A percentile compares a stretch with the other conserved stretches of the same genome.
Conservation (phyloP, 2,888 invertebrate genomes). For the Ectropis crepuscularia region DNA sequence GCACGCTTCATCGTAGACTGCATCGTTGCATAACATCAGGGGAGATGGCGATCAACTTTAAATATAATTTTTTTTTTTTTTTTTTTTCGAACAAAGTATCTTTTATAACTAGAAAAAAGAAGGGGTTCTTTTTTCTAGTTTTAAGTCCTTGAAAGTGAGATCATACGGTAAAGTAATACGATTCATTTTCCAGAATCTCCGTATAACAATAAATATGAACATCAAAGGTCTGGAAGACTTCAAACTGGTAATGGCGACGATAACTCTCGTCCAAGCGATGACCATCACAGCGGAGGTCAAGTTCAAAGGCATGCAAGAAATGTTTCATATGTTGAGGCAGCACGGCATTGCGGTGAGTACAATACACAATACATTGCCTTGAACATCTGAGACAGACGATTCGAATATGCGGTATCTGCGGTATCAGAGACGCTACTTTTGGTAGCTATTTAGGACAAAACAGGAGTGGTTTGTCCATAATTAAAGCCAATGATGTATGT, state of each 20-base stretch:
- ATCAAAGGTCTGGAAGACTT: constrained; percentile 92
- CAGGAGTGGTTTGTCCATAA: too few relatives aligned
- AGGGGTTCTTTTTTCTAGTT: neutral
- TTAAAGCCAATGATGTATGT: too few relatives aligned
- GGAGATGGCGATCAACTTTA: too few relatives aligned
- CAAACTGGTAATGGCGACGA: constrained; percentile 93
- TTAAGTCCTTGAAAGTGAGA: neutral
- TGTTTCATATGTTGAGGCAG: constrained; percentile 89
- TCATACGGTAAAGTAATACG: neutral
- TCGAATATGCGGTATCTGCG: too few relatives aligned
- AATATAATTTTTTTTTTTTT: too few relatives aligned
- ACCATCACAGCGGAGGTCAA: constrained; percentile 91
- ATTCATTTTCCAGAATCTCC: constrained; percentile 72
- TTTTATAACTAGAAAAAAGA: too few relatives aligned
- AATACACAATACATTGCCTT: neutral
- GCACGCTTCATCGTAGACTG: too few relatives aligned
- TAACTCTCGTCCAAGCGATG: constrained; percentile 89
- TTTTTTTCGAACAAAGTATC: too few relatives aligned
- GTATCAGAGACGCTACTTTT: too few relatives aligned
- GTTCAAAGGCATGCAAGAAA: constrained; percentile 90
- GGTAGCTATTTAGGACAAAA: too few relatives aligned
- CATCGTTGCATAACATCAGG: too few relatives aligned
- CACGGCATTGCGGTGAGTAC: constrained; percentile 87
- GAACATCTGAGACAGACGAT: neutral
- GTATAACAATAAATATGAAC: constrained; percentile 88